phyloP scores from a whole-genome alignment of 2,113 vertebrate genomes.

The Pluvianellus socialis region DNA sequence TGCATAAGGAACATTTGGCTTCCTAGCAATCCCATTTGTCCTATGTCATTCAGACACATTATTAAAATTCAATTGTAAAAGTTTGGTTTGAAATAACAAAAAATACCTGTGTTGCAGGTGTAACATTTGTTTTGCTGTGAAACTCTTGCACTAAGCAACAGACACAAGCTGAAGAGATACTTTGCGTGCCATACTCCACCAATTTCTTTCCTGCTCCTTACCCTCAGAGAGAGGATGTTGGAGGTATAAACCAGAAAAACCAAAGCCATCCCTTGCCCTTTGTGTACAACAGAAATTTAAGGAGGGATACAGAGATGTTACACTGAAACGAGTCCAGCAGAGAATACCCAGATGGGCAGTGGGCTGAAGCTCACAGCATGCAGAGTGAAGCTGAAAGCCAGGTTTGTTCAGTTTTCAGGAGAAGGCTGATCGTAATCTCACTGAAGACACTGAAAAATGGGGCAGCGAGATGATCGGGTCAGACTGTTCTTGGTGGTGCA shows the following conservation, averaged over 20 bases:
- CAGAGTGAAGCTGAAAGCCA: not conserved
- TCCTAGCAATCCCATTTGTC: not conserved
- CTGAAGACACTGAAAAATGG: not conserved
- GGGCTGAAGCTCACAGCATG: not conserved
- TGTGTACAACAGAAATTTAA: not conserved
- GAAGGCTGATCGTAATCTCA: not conserved
- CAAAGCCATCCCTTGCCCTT: not conserved
- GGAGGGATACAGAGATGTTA: not conserved
- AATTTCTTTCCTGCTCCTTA: not conserved
- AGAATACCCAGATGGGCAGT: not conserved
- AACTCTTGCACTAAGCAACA: not conserved
- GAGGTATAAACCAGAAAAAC: not conserved
- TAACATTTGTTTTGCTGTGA: not conserved
- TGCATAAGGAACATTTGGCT: not conserved
- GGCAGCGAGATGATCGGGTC: fast-evolving
- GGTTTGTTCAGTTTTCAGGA: not conserved
- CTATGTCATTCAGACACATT: not conserved
- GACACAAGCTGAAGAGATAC: not conserved
- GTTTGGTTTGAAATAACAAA: not conserved
- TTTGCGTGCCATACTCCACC: not conserved
- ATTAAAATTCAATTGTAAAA: not conserved
- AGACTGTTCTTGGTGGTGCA: not conserved
- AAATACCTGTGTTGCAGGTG: not conserved
- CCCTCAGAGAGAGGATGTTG: not conserved
- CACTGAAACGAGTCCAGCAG: not conserved